Base-by-base conservation (phyloP, 2,113 vertebrate genomes). In the Vombatus ursinus region DNA sequence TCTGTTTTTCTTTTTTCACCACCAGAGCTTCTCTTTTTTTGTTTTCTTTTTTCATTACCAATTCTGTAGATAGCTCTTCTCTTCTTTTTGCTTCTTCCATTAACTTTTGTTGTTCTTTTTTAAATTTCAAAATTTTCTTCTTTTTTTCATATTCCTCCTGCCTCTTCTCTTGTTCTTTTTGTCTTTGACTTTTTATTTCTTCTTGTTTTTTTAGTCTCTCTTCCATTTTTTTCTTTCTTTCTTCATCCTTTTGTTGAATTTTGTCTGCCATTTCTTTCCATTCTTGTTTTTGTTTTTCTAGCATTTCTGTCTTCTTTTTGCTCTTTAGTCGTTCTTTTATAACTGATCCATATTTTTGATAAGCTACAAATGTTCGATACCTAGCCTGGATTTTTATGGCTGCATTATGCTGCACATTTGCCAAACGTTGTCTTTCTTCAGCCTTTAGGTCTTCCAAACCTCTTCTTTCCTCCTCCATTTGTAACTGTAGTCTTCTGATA, bases 311-410 rank as follows among this genome's bases (percentile, higher is more conserved):
- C 57, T 98, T 98, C 97, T 97, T 98, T 50, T 96, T 98, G 94
- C 94, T 98, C 95, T 98, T 97, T 95, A 97, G 96, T 97, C 92
- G 92, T 95, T 98, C 97, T 94, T 95, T 98, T 96, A 99, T 97
- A 54, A 99, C 92, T 2, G 97, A 96, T 89, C 91, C 52, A 26
- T 98, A 99, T 96, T 98, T 98, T 97, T 95, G 98, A 89, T 54
- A 98, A 2, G 97, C 96, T 94, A 98, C 52, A 94, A 98, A 98
- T 92, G 98, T 98, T 98, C 98, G 98, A 94, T 99, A 98, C 89
- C 92, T 98, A 96, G 99, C 97, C 98, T 99, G 99, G 91, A 99
- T 99, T 98, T 97, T 99, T 91, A 98, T 94, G 91, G 99, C 99
- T 91, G 99, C 99, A 94, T 31, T 95, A 97, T 97, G 95, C 31